A percentile compares a stretch with the other conserved stretches of the same genome.
These are phyloP conservation scores for Drosophila greeni DNA, from an alignment of 2,888 invertebrate species.

Conservation along the genomic window DNA sequence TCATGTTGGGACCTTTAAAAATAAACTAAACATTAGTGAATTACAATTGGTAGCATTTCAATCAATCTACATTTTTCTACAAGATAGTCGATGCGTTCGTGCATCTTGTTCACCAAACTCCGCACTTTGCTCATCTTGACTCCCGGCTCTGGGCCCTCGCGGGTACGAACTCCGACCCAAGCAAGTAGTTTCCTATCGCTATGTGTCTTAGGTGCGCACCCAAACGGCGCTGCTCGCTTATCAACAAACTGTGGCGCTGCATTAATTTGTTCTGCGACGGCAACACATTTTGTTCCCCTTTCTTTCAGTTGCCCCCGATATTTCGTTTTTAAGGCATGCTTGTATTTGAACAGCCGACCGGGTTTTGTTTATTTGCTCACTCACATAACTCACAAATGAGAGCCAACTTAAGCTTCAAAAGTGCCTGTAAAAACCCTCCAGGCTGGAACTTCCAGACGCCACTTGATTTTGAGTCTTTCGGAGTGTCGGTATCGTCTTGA, in stretches of 20 bases:
- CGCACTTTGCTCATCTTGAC: constrained; percentile 51
- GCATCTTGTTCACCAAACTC: constrained; percentile 64
- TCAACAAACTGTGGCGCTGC: constrained; percentile 62
- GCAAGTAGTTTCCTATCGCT: constrained; percentile 11
- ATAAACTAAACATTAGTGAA: background rate
- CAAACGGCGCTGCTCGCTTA: constrained; percentile 31
- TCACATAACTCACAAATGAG: constrained; percentile 21
- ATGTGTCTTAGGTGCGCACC: constrained; percentile 12
- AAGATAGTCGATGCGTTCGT: constrained; percentile 65
- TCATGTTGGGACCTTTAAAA: constrained; percentile 83
- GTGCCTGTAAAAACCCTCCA: constrained; percentile 33
- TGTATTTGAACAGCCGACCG: constrained; percentile 63
- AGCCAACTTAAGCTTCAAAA: constrained; percentile 16
- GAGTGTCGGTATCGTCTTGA: constrained; percentile 12
- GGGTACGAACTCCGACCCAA: constrained; percentile 21
- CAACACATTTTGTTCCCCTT: constrained; percentile 39
- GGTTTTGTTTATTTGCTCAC: constrained; percentile 47
- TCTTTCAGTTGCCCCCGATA: constrained; percentile 40
- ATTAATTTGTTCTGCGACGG: constrained; percentile 63
- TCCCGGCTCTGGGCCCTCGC: constrained; percentile 25
- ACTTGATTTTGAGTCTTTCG: constrained; percentile 27
- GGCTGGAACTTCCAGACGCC: constrained; percentile 26
- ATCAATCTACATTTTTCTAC: constrained; percentile 63
- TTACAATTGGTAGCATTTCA: background rate
- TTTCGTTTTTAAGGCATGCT: constrained; percentile 36